Evolutionary conservation across 2,113 vertebrate species (phyloP).

Genomic region (Lasiurus borealis): DNA sequence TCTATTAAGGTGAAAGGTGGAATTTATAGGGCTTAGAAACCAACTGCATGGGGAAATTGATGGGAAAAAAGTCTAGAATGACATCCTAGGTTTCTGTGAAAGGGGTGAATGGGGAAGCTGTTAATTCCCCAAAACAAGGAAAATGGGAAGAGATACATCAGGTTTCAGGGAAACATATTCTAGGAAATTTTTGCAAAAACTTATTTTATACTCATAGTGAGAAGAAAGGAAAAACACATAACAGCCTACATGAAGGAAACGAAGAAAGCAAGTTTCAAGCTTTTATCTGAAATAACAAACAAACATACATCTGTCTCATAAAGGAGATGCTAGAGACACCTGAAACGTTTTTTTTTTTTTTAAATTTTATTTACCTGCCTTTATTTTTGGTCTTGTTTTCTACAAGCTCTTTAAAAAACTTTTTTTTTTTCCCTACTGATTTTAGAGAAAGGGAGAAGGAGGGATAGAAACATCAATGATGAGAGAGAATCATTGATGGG

Average conservation of each 20-base stretch:
- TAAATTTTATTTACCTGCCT: not conserved
- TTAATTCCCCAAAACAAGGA: not conserved
- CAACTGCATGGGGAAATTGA: not conserved
- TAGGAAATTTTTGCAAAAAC: conserved; percentile 1
- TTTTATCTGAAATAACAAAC: not conserved
- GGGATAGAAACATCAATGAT: too few species aligned
- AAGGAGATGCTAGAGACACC: not conserved
- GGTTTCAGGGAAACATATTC: not conserved
- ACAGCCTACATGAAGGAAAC: not conserved
- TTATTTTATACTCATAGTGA: not conserved
- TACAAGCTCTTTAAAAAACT: too few species aligned
- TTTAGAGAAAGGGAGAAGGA: too few species aligned
- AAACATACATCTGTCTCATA: not conserved
- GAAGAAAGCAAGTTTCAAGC: not conserved
- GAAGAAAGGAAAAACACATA: not conserved
- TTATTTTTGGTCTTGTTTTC: conserved; percentile 37
- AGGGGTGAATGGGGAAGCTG: not conserved
- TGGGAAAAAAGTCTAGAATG: not conserved
- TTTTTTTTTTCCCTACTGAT: too few species aligned
- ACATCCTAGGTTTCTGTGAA: not conserved
- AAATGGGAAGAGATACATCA: conserved; percentile 1
- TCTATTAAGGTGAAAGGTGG: not conserved
- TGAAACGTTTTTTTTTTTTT: not conserved
- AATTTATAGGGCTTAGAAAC: not conserved
- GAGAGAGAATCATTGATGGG: too few species aligned